phyloP scores from a whole-genome alignment of 2,888 invertebrate genomes.

The Temnothorax rugatulus region DNA sequence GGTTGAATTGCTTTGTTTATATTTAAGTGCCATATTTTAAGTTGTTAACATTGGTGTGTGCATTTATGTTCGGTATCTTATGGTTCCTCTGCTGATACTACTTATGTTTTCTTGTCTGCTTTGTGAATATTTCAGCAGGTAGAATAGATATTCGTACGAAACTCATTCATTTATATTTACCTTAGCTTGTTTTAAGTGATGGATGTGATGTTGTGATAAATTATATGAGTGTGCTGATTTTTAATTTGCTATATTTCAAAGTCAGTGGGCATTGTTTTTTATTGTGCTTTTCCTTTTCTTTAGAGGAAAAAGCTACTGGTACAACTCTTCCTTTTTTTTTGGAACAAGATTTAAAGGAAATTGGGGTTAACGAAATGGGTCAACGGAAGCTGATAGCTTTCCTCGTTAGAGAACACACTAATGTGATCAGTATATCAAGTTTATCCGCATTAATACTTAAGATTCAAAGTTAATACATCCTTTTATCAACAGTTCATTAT shows the following conservation, averaged over 20 bases:
- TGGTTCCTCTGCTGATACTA: too few species aligned
- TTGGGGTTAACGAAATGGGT: not conserved
- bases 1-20: too few species aligned
- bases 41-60: too few species aligned
- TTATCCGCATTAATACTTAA: not conserved
- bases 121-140: too few species aligned
- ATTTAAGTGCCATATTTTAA: too few species aligned
- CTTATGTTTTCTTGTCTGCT: too few species aligned
- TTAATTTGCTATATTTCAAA: not conserved
- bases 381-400: not conserved
- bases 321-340: slow-evolving; percentile 12
- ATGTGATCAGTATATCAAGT: not conserved
- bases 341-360: not conserved
- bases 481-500: not conserved
- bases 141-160: too few species aligned
- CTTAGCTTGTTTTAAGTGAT: too few species aligned
- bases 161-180: too few species aligned
- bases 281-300: not conserved
- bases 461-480: not conserved
- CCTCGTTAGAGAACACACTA: not conserved
- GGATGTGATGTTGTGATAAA: too few species aligned
- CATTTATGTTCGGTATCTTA: too few species aligned
- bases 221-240: too few species aligned
- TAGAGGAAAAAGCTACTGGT: not conserved
- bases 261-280: not conserved